A percentile compares a stretch with the other conserved stretches of the same genome.
Conservation (phyloP, 2,113 vertebrate genomes). For the Thymallus thymallus region DNA sequence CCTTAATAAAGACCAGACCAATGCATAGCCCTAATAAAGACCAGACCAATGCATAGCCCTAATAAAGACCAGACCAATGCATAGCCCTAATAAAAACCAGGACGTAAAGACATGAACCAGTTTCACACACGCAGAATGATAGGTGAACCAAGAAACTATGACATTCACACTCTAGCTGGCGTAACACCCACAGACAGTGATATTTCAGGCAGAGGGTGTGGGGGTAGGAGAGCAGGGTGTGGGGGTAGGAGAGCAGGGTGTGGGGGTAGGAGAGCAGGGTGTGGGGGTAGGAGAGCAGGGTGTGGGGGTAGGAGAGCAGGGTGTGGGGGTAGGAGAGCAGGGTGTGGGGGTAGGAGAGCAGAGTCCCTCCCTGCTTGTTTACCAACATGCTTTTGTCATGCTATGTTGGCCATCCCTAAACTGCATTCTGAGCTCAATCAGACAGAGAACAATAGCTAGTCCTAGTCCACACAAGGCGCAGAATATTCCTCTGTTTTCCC, state of each 20-base stretch:
- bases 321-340: too few species aligned
- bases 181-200: conserved; percentile 50
- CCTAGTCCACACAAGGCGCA: conserved; percentile 34
- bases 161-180: conserved; percentile 66
- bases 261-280: too few species aligned
- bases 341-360: too few species aligned
- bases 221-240: too few species aligned
- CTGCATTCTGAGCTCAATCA: conserved; percentile 59
- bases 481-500: conserved; percentile 66
- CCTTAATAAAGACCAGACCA: too few species aligned
- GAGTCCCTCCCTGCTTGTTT: conserved; percentile 21
- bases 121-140: conserved; percentile 50
- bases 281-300: too few species aligned
- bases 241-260: too few species aligned
- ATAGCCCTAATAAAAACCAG: conserved; percentile 68
- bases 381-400: conserved; percentile 74
- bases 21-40: conserved; percentile 65
- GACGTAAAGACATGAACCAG: conserved; percentile 70
- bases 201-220: conserved; percentile 55
- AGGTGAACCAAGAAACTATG: conserved; percentile 53
- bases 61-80: conserved; percentile 62
- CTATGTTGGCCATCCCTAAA: conserved; percentile 59
- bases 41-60: conserved; percentile 53
- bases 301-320: too few species aligned
- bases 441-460: conserved; percentile 22